These are phyloP conservation scores for Drosophila novamexicana DNA, from an alignment of 1,140 invertebrate genomes.

Conservation along the genomic window DNA sequence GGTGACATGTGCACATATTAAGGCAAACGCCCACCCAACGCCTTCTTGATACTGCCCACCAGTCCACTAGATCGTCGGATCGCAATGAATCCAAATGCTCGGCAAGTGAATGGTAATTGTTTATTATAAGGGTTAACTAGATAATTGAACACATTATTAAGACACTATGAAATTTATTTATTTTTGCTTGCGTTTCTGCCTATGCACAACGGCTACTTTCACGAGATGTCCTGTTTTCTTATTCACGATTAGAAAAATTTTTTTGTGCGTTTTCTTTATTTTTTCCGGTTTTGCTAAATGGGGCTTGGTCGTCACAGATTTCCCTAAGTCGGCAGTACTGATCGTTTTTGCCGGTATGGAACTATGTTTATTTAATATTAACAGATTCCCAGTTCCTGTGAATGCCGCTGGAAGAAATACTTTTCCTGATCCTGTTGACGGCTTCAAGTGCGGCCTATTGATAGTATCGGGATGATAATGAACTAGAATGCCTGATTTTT, in stretches of 20 bases:
- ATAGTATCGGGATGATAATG: not conserved
- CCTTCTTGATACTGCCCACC: not conserved
- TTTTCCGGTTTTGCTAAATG: not conserved
- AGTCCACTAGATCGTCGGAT: not conserved
- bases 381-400: not conserved
- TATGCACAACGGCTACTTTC: conserved; percentile 32
- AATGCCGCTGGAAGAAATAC: not conserved
- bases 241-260: conserved; percentile 21
- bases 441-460: not conserved
- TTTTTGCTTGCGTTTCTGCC: too few species aligned
- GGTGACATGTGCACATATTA: conserved; percentile 43
- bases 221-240: not conserved
- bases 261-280: conserved; percentile 1
- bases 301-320: too few species aligned
- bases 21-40: conserved; percentile 56
- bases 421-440: not conserved
- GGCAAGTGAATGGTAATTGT: conserved; percentile 43
- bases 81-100: conserved; percentile 33
- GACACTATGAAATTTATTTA: not conserved
- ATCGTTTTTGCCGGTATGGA: not conserved
- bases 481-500: not conserved
- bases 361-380: too few species aligned
- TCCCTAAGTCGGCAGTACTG: too few species aligned
- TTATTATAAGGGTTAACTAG: too few species aligned
- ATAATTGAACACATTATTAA: not conserved